Evolutionary conservation across 2,113 vertebrate genomes (phyloP).

Genomic region (Poicephalus meyeri): DNA sequence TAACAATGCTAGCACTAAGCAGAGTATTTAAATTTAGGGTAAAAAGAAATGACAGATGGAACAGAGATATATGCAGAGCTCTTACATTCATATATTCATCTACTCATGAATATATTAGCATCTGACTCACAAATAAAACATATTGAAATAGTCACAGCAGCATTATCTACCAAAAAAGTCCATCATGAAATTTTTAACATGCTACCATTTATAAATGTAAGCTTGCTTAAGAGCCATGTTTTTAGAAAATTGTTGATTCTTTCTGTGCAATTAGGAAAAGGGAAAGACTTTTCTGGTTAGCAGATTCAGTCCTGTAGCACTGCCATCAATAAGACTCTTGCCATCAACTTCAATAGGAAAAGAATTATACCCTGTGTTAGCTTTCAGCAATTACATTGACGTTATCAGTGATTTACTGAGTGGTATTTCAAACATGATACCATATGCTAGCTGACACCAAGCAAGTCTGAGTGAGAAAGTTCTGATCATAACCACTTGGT

Average conservation of each 20-base stretch:
- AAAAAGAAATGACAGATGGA: slow-evolving; percentile 57
- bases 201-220: neutral
- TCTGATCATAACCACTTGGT: slow-evolving; percentile 42
- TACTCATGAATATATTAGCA: neutral
- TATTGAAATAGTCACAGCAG: neutral
- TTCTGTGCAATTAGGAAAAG: neutral
- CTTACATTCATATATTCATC: neutral
- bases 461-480: slow-evolving; percentile 42
- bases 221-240: neutral
- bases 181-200: neutral
- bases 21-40: slow-evolving; percentile 14
- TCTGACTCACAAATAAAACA: slow-evolving; percentile 38
- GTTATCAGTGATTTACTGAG: slow-evolving; percentile 65
- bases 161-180: neutral
- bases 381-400: slow-evolving; percentile 59
- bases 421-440: slow-evolving; percentile 50
- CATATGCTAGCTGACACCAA: slow-evolving; percentile 53
- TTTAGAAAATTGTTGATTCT: neutral
- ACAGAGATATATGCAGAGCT: neutral
- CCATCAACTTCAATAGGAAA: slow-evolving; percentile 29
- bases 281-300: neutral
- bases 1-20: slow-evolving; percentile 41
- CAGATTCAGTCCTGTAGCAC: neutral
- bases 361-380: slow-evolving; percentile 39
- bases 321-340: neutral